Base-by-base conservation (phyloP, 2,113 vertebrate genomes). In the Ophthalmolycus amberensis region DNA sequence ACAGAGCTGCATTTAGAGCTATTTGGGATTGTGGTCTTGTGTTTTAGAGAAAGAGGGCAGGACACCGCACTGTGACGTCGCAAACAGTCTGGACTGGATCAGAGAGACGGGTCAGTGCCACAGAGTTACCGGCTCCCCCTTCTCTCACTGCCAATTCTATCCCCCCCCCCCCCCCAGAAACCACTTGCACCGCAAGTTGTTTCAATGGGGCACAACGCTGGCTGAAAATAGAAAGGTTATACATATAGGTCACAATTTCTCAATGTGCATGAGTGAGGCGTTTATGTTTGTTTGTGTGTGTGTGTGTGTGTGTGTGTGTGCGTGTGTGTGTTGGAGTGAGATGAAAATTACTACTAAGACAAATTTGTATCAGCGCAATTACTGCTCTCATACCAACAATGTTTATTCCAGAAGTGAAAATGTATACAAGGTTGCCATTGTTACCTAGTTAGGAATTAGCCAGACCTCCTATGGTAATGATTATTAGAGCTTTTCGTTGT, bases 21-120 rank as follows among this genome's bases (percentile, higher is more conserved):
- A 91, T 92, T 94, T 94, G 88, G 89, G 89, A 88, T 82, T 93
- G 93, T 48, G 87, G 93, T 93, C 88, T 83, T 85, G 81, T 90
- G 74, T 89, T 90, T 90, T 92, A 91, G 84, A 91, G 85, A 91
- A 83, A 85, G 77, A 90, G 88, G 88, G 90, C 79, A 87, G 80
- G 85, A 91, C 83, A 77, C 85, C 86, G 22, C 86, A 83, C 84
- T 44, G 84, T 90, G 91, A 92, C 90, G 89, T 92, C 80, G 89
- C 91, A 90, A 84, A 83, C 70, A 71, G 89, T 94, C 92, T 94
- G 94, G 89, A 93, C 85, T 91, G 75, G 93, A 93, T 94, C 93
- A 94, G 76, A 88, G 77, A 71, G 87, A 87, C 62, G 59, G 81
- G 84, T 38, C 66, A 52, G 71, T 89, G 76, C 91, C 91, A 52